These are phyloP conservation scores for Clarias macrocephalus DNA, from an alignment of 2,113 vertebrate genomes.

Conservation along the genomic window DNA sequence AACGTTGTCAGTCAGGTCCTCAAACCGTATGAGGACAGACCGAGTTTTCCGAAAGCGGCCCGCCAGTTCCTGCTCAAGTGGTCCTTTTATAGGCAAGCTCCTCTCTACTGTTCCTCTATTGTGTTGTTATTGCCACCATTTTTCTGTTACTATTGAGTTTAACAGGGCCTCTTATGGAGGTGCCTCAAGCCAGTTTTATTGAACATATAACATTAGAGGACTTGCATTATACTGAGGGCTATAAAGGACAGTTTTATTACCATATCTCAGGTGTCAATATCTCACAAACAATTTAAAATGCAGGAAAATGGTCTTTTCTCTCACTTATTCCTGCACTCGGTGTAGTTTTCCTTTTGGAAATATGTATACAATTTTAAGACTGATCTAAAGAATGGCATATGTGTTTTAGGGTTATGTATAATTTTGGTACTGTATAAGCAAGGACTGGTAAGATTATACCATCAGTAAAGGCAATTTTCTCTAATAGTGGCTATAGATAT, in stretches of 20 bases:
- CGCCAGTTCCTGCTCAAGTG: constrained; percentile 96
- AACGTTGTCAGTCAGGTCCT: constrained; percentile 91
- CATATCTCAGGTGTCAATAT: background rate
- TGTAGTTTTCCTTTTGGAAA: background rate
- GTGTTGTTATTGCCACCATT: background rate
- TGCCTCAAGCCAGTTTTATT: background rate
- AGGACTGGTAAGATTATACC: background rate
- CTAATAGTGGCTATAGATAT: background rate
- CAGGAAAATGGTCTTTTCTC: background rate
- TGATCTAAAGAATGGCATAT: background rate
- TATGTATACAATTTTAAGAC: background rate
- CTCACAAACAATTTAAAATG: background rate
- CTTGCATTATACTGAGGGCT: background rate
- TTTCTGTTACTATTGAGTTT: background rate
- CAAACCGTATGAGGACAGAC: constrained; percentile 87
- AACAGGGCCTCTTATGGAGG: background rate
- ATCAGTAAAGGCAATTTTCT: background rate
- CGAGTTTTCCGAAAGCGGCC: constrained; percentile 91
- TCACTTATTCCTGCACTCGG: background rate
- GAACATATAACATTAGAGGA: background rate
- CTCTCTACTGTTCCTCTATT: background rate
- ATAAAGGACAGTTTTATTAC: background rate
- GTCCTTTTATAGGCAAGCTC: constrained; percentile 93
- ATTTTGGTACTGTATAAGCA: background rate
- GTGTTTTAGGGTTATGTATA: background rate